Evolutionary conservation across 2,113 vertebrate species (phyloP).

Genomic region (Lipotes vexillifer): DNA sequence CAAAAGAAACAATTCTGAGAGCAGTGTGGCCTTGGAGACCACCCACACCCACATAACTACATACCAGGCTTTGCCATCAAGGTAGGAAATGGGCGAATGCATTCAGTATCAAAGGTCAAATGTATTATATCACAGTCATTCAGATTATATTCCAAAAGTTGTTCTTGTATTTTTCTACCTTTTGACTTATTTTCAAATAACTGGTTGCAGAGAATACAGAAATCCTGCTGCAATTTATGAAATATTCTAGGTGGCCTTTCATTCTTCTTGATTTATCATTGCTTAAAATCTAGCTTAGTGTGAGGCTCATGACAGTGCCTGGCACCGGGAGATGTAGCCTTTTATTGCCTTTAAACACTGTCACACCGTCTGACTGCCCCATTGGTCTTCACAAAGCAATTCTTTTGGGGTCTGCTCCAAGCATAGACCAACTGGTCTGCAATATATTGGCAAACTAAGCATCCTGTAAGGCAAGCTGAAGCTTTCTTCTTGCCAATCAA

Average conservation of each 20-base stretch:
- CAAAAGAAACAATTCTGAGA: constrained; percentile 86
- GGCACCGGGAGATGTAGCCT: constrained; percentile 79
- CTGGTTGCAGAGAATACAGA: constrained; percentile 82
- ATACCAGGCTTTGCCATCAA: constrained; percentile 83
- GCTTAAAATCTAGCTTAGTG: constrained; percentile 81
- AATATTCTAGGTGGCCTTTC: constrained; percentile 74
- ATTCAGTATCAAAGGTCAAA: constrained; percentile 91
- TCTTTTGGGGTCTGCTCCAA: constrained; percentile 74
- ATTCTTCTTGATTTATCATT: constrained; percentile 56
- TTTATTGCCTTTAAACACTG: constrained; percentile 79
- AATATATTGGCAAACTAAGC: constrained; percentile 70
- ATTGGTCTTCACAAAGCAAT: constrained; percentile 78
- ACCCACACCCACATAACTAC: constrained; percentile 77
- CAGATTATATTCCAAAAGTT: constrained; percentile 90
- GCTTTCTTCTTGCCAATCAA: constrained; percentile 83
- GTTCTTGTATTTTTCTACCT: constrained; percentile 80
- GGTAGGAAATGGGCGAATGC: constrained; percentile 92
- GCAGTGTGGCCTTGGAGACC: constrained; percentile 89
- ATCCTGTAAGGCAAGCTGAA: constrained; percentile 81
- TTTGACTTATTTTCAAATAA: constrained; percentile 82
- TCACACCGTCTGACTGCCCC: constrained; percentile 83
- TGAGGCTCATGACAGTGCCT: constrained; percentile 83
- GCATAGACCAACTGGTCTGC: constrained; percentile 46
- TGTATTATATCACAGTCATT: constrained; percentile 88
- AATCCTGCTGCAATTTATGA: constrained; percentile 81